These are phyloP conservation scores for Aphidius gifuensis DNA, from an alignment of 1,140 invertebrate genomes.

Conservation along the genomic window DNA sequence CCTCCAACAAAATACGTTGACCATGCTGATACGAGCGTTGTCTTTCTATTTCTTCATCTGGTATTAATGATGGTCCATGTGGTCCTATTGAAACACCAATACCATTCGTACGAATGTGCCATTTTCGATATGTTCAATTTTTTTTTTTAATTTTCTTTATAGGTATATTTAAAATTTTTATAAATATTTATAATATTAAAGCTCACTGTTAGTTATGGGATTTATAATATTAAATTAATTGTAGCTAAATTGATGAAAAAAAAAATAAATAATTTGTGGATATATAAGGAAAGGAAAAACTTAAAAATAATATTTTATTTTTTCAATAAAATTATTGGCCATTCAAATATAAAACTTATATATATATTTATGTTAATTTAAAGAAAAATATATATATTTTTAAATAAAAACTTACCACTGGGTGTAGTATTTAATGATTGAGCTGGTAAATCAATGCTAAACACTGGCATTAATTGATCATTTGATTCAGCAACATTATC, in stretches of 20 bases:
- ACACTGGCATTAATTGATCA: constrained; percentile 43
- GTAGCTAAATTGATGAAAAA: too few relatives aligned
- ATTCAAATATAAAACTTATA: neutral
- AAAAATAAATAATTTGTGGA: too few relatives aligned
- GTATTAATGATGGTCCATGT: constrained; percentile 35
- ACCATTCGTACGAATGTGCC: constrained; percentile 26
- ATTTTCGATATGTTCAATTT: constrained; percentile 11
- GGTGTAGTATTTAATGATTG: constrained; percentile 35
- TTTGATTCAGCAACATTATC: constrained; percentile 28
- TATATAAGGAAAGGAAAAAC: too few relatives aligned
- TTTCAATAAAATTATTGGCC: neutral
- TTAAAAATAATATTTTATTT: too few relatives aligned
- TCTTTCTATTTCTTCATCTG: too few relatives aligned
- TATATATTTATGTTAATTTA: neutral
- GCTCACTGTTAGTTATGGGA: too few relatives aligned
- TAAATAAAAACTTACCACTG: constrained; percentile 33
- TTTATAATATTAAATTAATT: too few relatives aligned
- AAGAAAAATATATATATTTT: neutral
- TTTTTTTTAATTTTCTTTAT: constrained; percentile 14
- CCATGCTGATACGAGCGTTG: constrained; percentile 30
- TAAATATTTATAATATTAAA: too few relatives aligned
- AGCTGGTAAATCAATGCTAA: constrained; percentile 41
- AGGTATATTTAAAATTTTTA: neutral
- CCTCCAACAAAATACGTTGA: constrained; percentile 25
- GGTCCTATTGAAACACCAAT: constrained; percentile 39